phyloP scores from a whole-genome alignment of 2,888 invertebrate species.

The Drosophila kambysellisi region DNA sequence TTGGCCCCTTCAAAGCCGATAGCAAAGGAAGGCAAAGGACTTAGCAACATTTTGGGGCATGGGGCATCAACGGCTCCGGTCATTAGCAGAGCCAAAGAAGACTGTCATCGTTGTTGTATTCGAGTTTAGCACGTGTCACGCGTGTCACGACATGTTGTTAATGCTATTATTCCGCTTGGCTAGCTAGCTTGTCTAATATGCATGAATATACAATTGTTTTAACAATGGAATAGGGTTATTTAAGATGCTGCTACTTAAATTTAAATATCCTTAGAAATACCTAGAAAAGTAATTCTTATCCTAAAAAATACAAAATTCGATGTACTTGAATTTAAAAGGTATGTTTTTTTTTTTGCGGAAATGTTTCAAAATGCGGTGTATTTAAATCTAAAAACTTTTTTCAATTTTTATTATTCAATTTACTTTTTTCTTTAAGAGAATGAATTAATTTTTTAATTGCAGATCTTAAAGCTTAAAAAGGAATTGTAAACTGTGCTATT shows the following conservation, averaged over 20 bases:
- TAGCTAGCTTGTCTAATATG: too few species aligned
- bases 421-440: neutral
- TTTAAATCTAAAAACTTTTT: neutral
- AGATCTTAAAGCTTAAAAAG: neutral
- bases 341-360: neutral
- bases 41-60: conserved; percentile 51
- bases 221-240: neutral
- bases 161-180: neutral
- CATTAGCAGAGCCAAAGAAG: conserved; percentile 67
- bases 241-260: neutral
- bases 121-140: neutral
- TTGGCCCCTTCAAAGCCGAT: conserved; percentile 31
- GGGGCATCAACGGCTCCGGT: conserved; percentile 63
- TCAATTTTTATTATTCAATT: neutral
- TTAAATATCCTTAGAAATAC: neutral
- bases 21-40: conserved; percentile 50
- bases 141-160: conserved; percentile 7
- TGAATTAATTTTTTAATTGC: neutral
- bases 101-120: conserved; percentile 32
- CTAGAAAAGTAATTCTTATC: too few species aligned
- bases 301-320: neutral
- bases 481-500: neutral
- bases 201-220: neutral
- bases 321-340: neutral
- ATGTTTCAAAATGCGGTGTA: neutral